Percentiles rank a stretch among this genome's conserved stretches.
Evolutionary conservation across 2,888 invertebrate species (phyloP).

Genomic region (Conistra vaccinii): DNA sequence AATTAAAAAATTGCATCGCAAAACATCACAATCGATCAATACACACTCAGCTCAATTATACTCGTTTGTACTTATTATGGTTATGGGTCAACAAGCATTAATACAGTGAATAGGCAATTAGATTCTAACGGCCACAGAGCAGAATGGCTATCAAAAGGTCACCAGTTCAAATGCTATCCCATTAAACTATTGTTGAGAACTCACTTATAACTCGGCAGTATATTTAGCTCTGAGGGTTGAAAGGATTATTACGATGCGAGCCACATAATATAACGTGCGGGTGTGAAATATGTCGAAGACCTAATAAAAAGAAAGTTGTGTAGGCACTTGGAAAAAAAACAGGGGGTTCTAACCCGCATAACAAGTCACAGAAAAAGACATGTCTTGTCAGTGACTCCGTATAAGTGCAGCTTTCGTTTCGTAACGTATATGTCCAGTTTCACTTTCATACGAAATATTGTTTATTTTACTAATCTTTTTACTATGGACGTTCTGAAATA

Average conservation of each 20-base stretch:
- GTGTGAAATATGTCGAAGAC: constrained; percentile 13
- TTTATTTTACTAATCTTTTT: neutral
- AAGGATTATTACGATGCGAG: constrained; percentile 24
- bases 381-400: neutral
- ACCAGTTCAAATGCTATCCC: constrained; percentile 38
- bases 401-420: neutral
- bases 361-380: neutral
- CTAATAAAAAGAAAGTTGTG: constrained; percentile 1
- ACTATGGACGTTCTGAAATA: no score
- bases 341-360: neutral
- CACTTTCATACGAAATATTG: neutral
- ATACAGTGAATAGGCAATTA: constrained; percentile 25
- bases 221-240: constrained; percentile 23
- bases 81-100: constrained; percentile 17
- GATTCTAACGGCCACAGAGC: constrained; percentile 11
- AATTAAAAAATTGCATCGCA: no score
- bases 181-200: constrained; percentile 41
- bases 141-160: constrained; percentile 45
- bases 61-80: constrained; percentile 11
- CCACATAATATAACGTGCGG: neutral
- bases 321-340: neutral
- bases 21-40: neutral
- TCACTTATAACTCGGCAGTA: constrained; percentile 21
- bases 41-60: neutral
- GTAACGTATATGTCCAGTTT: neutral